phyloP scores from a whole-genome alignment of 2,888 invertebrate species.

The Dryomyza anilis region DNA sequence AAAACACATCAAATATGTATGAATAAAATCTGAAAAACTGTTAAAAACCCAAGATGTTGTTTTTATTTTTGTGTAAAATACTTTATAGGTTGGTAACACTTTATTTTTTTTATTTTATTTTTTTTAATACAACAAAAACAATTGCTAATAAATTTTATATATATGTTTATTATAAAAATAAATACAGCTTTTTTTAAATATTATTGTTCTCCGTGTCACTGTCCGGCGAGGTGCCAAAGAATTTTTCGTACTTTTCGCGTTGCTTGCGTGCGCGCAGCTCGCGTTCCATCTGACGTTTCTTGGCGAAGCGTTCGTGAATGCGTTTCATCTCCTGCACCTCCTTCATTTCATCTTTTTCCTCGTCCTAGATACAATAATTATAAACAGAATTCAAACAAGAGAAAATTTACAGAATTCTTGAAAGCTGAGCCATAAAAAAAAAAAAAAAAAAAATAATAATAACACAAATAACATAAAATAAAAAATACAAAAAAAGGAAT shows the following conservation, averaged over 20 bases:
- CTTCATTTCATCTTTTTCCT: constrained; percentile 93
- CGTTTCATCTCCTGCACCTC: constrained; percentile 90
- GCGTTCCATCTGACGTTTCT: constrained; percentile 66
- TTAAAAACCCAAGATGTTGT: too few species aligned
- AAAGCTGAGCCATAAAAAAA: too few species aligned
- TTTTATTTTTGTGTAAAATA: too few species aligned
- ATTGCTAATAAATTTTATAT: too few species aligned
- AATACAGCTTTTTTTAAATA: neutral
- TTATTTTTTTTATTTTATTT: too few species aligned
- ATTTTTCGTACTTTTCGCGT: constrained; percentile 52
- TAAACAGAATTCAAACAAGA: too few species aligned
- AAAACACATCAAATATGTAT: neutral
- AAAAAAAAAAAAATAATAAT: too few species aligned
- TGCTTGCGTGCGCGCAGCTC: constrained; percentile 50
- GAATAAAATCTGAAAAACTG: constrained; percentile 16
- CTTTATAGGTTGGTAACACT: too few species aligned
- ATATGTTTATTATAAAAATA: neutral
- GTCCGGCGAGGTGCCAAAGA: constrained; percentile 45
- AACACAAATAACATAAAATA: too few species aligned
- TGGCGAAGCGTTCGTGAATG: constrained; percentile 79
- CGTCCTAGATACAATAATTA: constrained; percentile 73
- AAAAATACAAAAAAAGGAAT: too few species aligned
- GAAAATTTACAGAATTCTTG: too few species aligned
- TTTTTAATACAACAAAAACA: too few species aligned
- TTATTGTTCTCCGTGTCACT: constrained; percentile 30